Conservation (phyloP, 2,113 vertebrate genomes). For the Antechinus stuartii region DNA sequence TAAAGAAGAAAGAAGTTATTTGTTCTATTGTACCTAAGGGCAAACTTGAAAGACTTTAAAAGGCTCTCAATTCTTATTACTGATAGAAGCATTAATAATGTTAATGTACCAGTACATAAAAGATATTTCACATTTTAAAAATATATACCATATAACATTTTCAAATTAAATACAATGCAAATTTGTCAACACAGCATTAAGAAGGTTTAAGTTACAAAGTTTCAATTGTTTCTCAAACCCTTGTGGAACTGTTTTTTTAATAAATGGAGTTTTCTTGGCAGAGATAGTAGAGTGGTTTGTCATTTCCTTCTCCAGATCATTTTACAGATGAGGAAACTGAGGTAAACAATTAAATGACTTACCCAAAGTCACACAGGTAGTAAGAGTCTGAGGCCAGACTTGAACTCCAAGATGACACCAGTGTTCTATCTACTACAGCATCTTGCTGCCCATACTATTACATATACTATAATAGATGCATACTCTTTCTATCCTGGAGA, state of each 20-base stretch:
- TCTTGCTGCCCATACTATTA: neutral
- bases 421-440: no score
- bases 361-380: no score
- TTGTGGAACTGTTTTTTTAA: neutral
- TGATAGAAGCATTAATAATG: constrained; percentile 1
- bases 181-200: neutral
- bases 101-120: neutral
- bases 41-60: constrained; percentile 6
- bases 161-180: neutral
- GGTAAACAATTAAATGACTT: no score
- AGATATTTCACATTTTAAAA: neutral
- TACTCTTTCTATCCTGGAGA: neutral
- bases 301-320: no score
- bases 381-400: no score
- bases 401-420: no score
- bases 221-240: neutral
- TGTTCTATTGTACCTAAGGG: constrained; percentile 18
- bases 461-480: neutral
- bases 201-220: neutral
- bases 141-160: neutral
- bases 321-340: no score
- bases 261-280: no score
- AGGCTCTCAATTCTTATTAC: neutral
- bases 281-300: no score
- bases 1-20: constrained; percentile 55